These are phyloP conservation scores for Aegypius monachus DNA, from an alignment of 2,113 vertebrate genomes.

Conservation along the genomic window DNA sequence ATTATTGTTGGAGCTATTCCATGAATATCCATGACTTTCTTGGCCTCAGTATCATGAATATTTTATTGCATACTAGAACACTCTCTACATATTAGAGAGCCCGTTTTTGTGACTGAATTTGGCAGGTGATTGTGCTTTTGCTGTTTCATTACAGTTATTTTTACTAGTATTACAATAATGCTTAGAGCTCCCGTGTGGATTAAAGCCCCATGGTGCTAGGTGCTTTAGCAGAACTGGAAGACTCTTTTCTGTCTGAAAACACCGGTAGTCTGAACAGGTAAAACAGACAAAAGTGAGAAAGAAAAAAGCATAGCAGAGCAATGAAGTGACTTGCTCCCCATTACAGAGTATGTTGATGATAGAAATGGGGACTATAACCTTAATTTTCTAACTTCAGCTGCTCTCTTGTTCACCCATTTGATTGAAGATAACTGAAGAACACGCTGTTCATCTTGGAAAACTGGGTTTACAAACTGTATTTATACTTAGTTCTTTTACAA, in stretches of 20 bases:
- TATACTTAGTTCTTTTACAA: background rate
- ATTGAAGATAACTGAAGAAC: background rate
- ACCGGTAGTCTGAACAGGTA: background rate
- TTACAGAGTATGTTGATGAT: background rate
- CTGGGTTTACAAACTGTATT: background rate
- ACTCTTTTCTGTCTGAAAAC: background rate
- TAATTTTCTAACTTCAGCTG: background rate
- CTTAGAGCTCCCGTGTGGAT: background rate
- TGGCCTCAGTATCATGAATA: constrained; percentile 32
- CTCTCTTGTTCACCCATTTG: background rate
- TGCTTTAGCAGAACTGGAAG: background rate
- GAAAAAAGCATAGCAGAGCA: background rate
- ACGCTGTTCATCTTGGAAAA: background rate
- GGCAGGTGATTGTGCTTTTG: constrained; percentile 25
- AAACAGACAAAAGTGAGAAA: background rate
- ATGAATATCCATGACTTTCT: constrained; percentile 42
- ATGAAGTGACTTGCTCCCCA: background rate
- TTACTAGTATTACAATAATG: background rate
- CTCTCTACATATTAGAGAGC: background rate
- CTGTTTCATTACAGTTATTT: constrained; percentile 33
- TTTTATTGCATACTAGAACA: constrained; percentile 30
- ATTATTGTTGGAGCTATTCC: constrained; percentile 42
- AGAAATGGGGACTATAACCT: background rate
- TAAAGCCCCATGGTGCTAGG: background rate
- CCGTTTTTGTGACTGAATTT: constrained; percentile 20